Base-by-base conservation (phyloP, 2,113 vertebrate genomes). In the Tapirus terrestris region DNA sequence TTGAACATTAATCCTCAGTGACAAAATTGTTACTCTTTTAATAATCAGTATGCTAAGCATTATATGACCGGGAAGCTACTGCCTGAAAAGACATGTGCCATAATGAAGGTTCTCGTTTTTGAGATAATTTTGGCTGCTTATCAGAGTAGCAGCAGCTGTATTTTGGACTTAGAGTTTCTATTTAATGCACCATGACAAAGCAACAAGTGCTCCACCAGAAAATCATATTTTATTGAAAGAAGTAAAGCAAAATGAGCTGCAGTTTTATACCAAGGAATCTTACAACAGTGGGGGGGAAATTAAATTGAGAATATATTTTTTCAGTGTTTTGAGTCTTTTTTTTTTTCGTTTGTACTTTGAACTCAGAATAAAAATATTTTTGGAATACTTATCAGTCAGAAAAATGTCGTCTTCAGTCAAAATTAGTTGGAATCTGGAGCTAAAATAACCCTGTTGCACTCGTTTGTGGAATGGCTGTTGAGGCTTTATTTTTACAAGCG, bases 111-210 rank as follows among this genome's bases (percentile, higher is more conserved):
- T 45, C 29, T 73, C 90, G 23, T 82, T 81, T 75, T 76, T 33
- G 65, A 95, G 84, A 96, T 92, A 82, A 90, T 97, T 97, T 90
- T 79, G 73, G 20, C 88, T 96, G 88, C 95, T 98, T 98, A 96
- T 96, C 96, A 94, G 91, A 94, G 45, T 29, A 65, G 77, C 60
- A 73, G 48, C 97, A 97, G 92, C 95, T 97, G 90, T 79, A 91
- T 98, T 98, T 94, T 92, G 77, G 43, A 91, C 53, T 94, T 87
- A 58, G 92, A 96, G 43, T 91, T 89, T 96, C 76, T 94, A 61
- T 72, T 95, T 85, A 95, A 95, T 92, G 73, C 31, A 12, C 39
- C 81, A 51, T 93, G 63, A 25, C 94, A 96, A 96, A 96, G 77
- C 88, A 97, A 96, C 95, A 97, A 93, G 90, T 96, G 13, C 16